Evolutionary conservation across 2,797 vertebrate genomes (phyloP).

Genomic region (Spheniscus humboldti): DNA sequence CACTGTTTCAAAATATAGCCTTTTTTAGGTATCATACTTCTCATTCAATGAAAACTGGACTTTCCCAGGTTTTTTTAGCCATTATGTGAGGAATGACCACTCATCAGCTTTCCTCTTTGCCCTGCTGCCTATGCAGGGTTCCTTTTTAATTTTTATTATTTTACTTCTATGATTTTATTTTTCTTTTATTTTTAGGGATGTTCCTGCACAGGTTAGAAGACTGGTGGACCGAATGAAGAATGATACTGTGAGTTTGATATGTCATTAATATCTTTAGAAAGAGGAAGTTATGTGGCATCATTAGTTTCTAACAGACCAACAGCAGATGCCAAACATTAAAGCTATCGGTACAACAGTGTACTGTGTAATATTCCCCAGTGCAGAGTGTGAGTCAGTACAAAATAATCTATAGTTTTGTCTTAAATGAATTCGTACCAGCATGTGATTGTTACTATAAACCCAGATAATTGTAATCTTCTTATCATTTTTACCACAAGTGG

Average conservation of each 20-base stretch:
- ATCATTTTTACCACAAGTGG: neutral
- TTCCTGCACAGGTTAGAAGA: conserved; percentile 54
- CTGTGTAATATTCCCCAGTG: neutral
- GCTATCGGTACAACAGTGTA: neutral
- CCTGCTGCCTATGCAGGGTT: neutral
- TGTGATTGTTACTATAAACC: neutral
- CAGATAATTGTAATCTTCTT: neutral
- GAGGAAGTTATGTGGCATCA: neutral
- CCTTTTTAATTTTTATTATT: neutral
- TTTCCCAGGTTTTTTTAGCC: neutral
- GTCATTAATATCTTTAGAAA: neutral
- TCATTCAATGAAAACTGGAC: neutral
- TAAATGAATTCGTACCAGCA: neutral
- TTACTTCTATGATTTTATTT: neutral
- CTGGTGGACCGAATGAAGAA: conserved; percentile 69
- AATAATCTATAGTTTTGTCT: neutral
- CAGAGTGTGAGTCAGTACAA: neutral
- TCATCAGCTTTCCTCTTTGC: neutral
- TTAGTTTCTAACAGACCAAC: neutral
- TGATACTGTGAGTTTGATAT: conserved; percentile 59
- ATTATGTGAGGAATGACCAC: neutral
- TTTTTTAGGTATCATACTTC: neutral
- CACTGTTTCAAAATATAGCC: neutral
- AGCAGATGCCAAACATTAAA: neutral
- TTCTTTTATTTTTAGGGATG: conserved; percentile 45